These are phyloP conservation scores for Synergus umbraculus DNA, from an alignment of 2,888 invertebrate genomes.

Conservation along the genomic window DNA sequence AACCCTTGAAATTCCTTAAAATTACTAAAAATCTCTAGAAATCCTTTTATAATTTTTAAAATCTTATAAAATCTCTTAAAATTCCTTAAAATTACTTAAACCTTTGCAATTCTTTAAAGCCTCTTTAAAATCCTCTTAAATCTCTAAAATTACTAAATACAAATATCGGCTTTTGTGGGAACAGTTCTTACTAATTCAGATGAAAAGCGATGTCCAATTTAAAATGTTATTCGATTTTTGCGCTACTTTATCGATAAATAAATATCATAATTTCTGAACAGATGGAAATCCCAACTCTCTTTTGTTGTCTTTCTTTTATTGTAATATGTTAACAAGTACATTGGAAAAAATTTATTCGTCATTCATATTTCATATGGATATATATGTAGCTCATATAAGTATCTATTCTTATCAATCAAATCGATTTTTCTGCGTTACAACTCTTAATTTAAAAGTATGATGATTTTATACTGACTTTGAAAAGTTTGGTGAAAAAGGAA, in stretches of 20 bases:
- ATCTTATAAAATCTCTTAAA: no score
- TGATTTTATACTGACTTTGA: no score
- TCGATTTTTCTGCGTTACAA: background rate
- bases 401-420: background rate
- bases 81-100: no score
- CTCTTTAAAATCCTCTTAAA: no score
- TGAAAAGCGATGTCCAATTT: background rate
- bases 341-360: background rate
- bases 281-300: background rate
- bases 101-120: no score
- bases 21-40: no score
- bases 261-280: background rate
- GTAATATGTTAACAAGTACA: constrained; percentile 3
- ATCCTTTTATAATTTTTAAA: no score
- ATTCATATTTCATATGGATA: background rate
- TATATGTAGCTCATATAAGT: background rate
- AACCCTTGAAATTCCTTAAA: no score
- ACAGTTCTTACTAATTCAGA: no score
- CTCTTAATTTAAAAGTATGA: background rate
- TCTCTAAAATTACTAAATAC: no score
- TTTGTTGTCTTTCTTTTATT: background rate
- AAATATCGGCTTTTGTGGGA: no score
- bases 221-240: background rate
- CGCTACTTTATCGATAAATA: background rate
- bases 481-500: background rate